Evolutionary conservation across 2,888 invertebrate species (phyloP).

Genomic region (Pseudococcus viburni): DNA sequence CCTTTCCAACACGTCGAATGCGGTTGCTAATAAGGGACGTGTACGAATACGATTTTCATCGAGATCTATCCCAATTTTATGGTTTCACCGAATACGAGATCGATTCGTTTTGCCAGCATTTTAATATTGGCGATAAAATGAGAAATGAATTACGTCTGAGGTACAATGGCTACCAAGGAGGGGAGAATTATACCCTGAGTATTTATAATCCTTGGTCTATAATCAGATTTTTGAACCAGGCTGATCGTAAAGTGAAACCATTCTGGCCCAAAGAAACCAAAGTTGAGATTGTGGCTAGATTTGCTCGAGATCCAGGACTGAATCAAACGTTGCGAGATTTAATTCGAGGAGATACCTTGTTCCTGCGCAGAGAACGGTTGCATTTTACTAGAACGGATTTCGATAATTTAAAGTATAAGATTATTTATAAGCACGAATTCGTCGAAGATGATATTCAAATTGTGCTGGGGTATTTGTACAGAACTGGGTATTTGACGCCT

Average conservation of each 20-base stretch:
- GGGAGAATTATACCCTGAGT: background rate
- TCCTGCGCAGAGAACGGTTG: background rate
- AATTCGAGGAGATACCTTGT: background rate
- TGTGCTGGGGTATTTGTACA: background rate
- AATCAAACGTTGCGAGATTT: background rate
- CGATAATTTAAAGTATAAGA: conserved; percentile 2
- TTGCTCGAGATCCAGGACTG: background rate
- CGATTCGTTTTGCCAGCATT: background rate
- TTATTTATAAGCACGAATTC: conserved; percentile 20
- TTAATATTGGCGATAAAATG: background rate
- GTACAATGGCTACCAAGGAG: conserved; percentile 8
- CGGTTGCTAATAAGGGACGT: background rate
- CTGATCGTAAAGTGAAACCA: background rate
- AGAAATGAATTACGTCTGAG: background rate
- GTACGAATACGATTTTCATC: conserved; percentile 5
- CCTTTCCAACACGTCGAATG: background rate
- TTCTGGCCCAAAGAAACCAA: conserved; percentile 18
- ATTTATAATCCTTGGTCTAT: conserved; percentile 39
- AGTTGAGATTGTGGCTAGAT: background rate
- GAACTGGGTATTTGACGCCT: conserved; percentile 10
- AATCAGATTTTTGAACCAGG: background rate
- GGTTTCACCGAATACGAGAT: conserved; percentile 24
- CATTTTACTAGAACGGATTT: background rate
- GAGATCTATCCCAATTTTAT: background rate
- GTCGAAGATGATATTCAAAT: background rate